Evolutionary conservation across 2,113 vertebrate genomes (phyloP).

Genomic region (Tylochromis polylepis): DNA sequence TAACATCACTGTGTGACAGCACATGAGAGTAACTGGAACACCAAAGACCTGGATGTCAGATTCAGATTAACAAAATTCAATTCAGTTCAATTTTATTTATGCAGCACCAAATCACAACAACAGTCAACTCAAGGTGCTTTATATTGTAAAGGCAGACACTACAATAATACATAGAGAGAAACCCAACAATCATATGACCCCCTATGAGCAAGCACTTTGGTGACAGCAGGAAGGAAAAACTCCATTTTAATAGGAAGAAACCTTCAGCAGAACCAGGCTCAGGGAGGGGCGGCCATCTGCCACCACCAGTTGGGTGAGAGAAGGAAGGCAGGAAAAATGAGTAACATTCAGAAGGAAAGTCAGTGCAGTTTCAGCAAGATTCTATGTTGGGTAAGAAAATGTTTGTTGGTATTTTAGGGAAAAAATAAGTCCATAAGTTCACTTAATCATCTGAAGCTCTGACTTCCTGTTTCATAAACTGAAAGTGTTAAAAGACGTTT

Average conservation of each 20-base stretch:
- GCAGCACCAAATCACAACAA: not conserved
- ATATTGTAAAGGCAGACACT: not conserved
- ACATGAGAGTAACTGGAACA: not conserved
- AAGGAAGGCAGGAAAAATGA: not conserved
- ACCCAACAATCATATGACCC: not conserved
- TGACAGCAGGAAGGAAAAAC: not conserved
- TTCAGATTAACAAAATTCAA: not conserved
- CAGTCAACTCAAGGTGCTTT: not conserved
- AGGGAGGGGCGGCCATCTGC: not conserved
- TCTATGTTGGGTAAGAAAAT: not conserved
- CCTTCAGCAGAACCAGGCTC: not conserved
- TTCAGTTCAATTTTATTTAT: not conserved
- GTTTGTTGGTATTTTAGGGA: too few species aligned
- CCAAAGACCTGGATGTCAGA: not conserved
- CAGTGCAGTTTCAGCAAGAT: too few species aligned
- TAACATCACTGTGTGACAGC: not conserved
- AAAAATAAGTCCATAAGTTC: too few species aligned
- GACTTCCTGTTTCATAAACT: too few species aligned
- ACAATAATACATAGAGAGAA: not conserved
- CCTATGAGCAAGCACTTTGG: not conserved
- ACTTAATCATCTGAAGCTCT: too few species aligned
- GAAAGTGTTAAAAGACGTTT: too few species aligned
- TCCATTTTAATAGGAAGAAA: not conserved
- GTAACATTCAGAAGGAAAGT: not conserved
- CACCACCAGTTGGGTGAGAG: not conserved